Evolutionary conservation across 2,113 vertebrate species (phyloP), one percentile per base, ranked within the genome.

Genomic region (Myxocyprinus asiaticus): DNA sequence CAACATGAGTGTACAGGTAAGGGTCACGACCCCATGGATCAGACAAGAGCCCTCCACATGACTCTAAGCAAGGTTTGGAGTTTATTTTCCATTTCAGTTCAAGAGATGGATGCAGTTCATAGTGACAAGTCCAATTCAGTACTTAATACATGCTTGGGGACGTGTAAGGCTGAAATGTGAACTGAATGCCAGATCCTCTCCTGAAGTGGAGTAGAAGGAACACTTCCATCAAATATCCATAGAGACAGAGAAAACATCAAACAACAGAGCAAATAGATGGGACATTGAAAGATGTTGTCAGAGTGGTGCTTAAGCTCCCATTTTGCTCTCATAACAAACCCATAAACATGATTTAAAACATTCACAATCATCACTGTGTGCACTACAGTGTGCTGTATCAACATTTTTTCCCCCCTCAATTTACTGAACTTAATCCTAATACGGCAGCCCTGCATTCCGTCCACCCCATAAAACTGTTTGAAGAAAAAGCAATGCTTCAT

Each of bases 1-100:
- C 95, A 95, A 47, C 90, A 96, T 8, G 97, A 98, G 84, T 99
- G 98, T 67, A 92, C 94, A 90, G 96, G 98, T 99, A 67, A 79
- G 76, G 9, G 3, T 15, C 17, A 15, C 14, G 14, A 58, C 55
- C 5, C 55, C 6, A 58, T n/a, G 2, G 10, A 7, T 14, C 7
- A 6, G 14, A 15, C 5, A 15, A 4, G 5, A 9, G 42, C 10
- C 15, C 7, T 22, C 4, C 9, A 11, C 0, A 12, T 43, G 62
- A 56, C 45, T 7, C 14, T 68, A 12, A 48, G 15, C 12, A 47
- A 12, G 11, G 43, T 5, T 2, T 33, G 22, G 22, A 33, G 22
- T 33, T 33, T 33, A 33, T 48, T 59, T 59, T 71, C 8, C 5
- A 44, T 72, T 61, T 47, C n/a, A 73, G 42, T 47, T 59, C 44